Evolutionary conservation across 35 echinoderm and acorn worm species (phyloP).

Genomic region (Acanthaster planci): DNA sequence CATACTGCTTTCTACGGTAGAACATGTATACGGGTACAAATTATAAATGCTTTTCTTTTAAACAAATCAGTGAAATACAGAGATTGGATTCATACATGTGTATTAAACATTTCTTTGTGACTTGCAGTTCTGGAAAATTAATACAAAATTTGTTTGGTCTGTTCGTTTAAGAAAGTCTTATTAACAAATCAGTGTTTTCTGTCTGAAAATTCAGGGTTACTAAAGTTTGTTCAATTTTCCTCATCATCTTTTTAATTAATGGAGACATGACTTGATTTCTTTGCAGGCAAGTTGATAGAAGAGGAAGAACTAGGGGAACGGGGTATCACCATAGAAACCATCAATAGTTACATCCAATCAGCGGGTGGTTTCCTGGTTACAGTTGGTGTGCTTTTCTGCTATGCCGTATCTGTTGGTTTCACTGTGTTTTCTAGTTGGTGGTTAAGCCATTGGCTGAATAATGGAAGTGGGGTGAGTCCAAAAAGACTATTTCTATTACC

Average conservation of each 20-base stretch:
- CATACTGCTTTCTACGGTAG: too few species aligned
- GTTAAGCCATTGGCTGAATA: conserved; percentile 80
- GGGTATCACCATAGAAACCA: conserved; percentile 46
- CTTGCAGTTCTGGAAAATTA: too few species aligned
- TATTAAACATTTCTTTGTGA: too few species aligned
- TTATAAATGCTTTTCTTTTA: too few species aligned
- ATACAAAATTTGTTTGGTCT: background rate
- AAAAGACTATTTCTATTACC: background rate
- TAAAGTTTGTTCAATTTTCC: background rate
- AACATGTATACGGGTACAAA: too few species aligned
- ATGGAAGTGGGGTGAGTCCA: conserved; percentile 41
- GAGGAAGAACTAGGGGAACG: conserved; percentile 53
- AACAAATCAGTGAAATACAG: too few species aligned
- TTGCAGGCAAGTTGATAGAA: conserved; percentile 54
- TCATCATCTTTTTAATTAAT: background rate
- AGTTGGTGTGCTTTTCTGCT: conserved; percentile 46
- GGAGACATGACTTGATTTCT: background rate
- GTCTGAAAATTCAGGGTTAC: background rate
- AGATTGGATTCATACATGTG: too few species aligned
- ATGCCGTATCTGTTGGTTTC: conserved; percentile 37
- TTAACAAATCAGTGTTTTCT: background rate
- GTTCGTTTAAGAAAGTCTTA: background rate
- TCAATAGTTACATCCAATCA: conserved; percentile 76
- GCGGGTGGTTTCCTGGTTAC: conserved; percentile 72
- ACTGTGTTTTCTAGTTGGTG: conserved; percentile 81